These are phyloP conservation scores for Pampusana beccarii DNA, from an alignment of 2,113 vertebrate species.

Conservation along the genomic window DNA sequence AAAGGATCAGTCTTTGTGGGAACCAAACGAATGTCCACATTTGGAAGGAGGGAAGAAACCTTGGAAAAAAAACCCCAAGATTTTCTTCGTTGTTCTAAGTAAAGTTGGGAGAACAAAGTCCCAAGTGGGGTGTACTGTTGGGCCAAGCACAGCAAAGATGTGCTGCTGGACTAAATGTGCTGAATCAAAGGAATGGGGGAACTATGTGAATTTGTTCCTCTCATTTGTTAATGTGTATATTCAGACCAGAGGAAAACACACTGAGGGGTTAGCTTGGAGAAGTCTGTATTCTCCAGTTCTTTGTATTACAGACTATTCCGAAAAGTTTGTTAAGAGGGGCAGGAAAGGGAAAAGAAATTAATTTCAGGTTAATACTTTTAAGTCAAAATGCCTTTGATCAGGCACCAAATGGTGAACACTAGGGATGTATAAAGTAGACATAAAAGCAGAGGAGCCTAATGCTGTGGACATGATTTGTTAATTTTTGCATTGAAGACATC, in stretches of 20 bases:
- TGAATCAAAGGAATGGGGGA: neutral
- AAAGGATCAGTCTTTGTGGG: neutral
- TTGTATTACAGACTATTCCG: neutral
- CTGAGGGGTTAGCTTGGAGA: neutral
- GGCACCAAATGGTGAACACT: neutral
- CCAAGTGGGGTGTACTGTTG: neutral
- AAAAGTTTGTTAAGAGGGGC: neutral
- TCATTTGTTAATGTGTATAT: neutral
- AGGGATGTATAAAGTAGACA: neutral
- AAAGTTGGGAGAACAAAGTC: neutral
- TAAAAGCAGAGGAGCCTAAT: neutral
- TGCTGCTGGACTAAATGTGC: neutral
- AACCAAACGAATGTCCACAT: neutral
- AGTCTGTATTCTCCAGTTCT: neutral
- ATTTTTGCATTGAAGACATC: neutral
- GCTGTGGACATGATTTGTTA: neutral
- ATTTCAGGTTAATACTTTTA: neutral
- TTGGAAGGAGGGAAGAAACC: neutral
- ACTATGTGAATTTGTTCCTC: neutral
- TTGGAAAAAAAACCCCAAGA: fast-evolving
- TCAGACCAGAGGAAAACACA: neutral
- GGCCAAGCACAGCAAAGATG: neutral
- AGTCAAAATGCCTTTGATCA: neutral
- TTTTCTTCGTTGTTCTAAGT: neutral
- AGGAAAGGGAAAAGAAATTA: neutral